Base-by-base conservation (phyloP, 35 echinoderm and acorn worm genomes). In the Strongylocentrotus purpuratus region DNA sequence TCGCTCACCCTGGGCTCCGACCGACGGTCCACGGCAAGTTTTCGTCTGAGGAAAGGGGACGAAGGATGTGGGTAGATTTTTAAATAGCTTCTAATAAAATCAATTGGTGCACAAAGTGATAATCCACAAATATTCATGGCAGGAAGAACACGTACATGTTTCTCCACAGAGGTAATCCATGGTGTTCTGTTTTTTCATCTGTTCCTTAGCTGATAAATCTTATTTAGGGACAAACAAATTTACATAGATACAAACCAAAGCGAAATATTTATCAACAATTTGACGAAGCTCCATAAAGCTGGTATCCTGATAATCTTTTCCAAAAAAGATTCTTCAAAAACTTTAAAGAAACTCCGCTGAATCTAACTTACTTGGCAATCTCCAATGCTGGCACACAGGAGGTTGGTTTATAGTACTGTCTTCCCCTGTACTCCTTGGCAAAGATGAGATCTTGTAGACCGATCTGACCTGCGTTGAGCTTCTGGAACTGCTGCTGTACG, bases 371-470 rank as follows among this genome's bases (percentile, higher is more conserved):
- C 98, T 96, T 99, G 28, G 97, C 92, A 28, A 99, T 94, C 95
- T 97, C 97, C 32, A 99, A 58, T 14, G 97, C 96, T 11, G 98
- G 98, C 33, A 98, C 95, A 92, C 98, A 99, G 9, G 97, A 96
- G 33, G 95, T 96, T 4, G 97, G 98, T 35, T 94, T 88, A 85
- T 99, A 99, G 50, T 94, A 94, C 31, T 95, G 91, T 41, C 87
- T 87, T 31, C 98, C 98, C 46, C 98, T 86, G 59, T 99, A 99
- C 85, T 99, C 98, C 93, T 99, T 98, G 88, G 98, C 98, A 97
- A 99, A 99, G 4, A 98, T 96, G 31, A 99, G 95, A 59, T 98
- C 97, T 85, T 99, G 98, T 46, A 98, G 94, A 86, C 95, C 97
- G 48, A 97, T 88, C 13, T 94, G 96, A 60, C 98, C 98, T 32